A percentile compares a stretch with the other conserved stretches of the same genome.
These are phyloP conservation scores for Polydrusus tereticollis DNA, from an alignment of 2,888 invertebrate genomes.

Conservation along the genomic window DNA sequence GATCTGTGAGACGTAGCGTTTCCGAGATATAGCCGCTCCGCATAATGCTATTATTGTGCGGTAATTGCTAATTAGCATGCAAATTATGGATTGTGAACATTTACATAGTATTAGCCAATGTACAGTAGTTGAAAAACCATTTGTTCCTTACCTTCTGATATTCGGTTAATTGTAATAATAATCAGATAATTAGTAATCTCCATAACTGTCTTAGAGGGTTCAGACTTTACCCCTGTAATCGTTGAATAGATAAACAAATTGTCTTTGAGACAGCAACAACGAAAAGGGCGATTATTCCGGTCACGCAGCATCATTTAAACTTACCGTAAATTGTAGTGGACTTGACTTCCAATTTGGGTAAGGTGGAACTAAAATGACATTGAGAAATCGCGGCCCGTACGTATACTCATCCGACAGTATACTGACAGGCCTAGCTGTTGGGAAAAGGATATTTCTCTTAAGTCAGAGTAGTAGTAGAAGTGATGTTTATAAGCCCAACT, in stretches of 20 bases:
- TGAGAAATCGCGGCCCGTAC: constrained; percentile 64
- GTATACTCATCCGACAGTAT: constrained; percentile 59
- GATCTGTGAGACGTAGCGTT: too few species aligned
- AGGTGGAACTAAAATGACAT: constrained; percentile 62
- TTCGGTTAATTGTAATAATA: too few species aligned
- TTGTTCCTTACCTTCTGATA: too few species aligned
- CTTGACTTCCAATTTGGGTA: constrained; percentile 62
- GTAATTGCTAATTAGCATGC: too few species aligned
- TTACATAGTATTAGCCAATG: too few species aligned
- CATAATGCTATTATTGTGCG: too few species aligned
- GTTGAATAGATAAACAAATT: constrained; percentile 35
- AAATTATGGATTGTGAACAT: too few species aligned
- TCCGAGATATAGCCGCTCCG: too few species aligned
- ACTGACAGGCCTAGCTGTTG: constrained; percentile 58
- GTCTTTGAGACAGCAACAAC: constrained; percentile 27
- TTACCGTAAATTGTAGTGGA: constrained; percentile 61
- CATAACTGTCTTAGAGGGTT: too few species aligned
- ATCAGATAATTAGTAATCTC: too few species aligned
- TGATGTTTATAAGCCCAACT: constrained; percentile 9
- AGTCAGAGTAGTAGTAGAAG: constrained; percentile 13
- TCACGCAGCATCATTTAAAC: constrained; percentile 63
- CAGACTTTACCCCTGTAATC: not conserved
- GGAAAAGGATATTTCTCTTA: constrained; percentile 37
- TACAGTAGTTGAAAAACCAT: too few species aligned
- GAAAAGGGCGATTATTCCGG: constrained; percentile 57